Evolutionary conservation across 2,113 vertebrate species (phyloP), one percentile per base, ranked within the genome.

Genomic region (Antechinus stuartii): DNA sequence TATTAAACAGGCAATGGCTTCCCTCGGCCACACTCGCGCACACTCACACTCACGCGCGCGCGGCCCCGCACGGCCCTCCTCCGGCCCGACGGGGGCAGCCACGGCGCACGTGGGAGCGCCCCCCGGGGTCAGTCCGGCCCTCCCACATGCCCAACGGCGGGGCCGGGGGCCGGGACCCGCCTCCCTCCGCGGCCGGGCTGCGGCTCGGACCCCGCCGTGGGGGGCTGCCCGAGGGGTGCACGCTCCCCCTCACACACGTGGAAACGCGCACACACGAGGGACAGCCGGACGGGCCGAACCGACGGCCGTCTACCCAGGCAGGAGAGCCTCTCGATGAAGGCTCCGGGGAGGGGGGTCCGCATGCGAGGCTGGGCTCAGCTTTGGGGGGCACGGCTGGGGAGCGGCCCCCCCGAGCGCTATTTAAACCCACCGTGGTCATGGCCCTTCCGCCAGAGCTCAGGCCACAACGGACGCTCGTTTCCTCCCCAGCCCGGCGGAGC

Each of bases 1-100:
- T 98, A 98, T 98, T 98, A 98, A 98, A 96, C 98, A 98, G 98
- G 98, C 98, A 98, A 98, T 98, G 98, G 98, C 98, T 98, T 98
- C 98, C 98, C 98, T 96, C 97, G 92, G 96, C 96, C 98, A 89
- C 97, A 97, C 98, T 96, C 97, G 96, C 97, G 96, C 98, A 68
- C 97, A 91, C 96, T 68, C 94, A 56, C 96, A 91, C 94, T 92
- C 89, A 95, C 91, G 93, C 96, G 91, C 95, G 95, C n/a, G 50
- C 92, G 23, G 56, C 91, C 56, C 93, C 93, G 25, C 68, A 49
- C 53, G 89, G 76, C 11, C 92, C 94, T 56, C 46, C 94, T 91
- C 35, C 91, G 30, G 92, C 97, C 93, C 93, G 84, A 8, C 89
- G 19, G 46, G 84, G 84, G 84, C n/a, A 24, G 84, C n/a, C 42